Percentiles rank a stretch among this genome's conserved stretches.
Evolutionary conservation across 92 coral and sea anemone species (phyloP).

Genomic region (Phenganax marumi): DNA sequence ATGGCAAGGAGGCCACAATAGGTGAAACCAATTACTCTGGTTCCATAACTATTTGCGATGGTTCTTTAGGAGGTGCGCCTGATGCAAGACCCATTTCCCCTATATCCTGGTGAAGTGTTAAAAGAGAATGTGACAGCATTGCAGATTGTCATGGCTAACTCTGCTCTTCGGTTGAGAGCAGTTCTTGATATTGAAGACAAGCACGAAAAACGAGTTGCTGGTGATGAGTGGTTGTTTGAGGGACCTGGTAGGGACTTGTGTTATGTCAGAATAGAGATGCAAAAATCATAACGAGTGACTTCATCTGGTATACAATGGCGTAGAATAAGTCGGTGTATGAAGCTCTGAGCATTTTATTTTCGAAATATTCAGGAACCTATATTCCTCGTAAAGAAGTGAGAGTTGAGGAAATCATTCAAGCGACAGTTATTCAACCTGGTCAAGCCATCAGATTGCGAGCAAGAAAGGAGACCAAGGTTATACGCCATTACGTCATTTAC

Average conservation of each 20-base stretch:
- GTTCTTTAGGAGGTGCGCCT: slow-evolving; percentile 80
- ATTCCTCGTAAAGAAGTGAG: slow-evolving; percentile 96
- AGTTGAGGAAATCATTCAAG: slow-evolving; percentile 82
- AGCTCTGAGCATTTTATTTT: not conserved
- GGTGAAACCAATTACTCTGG: not conserved
- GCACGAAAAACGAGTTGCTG: slow-evolving; percentile 96
- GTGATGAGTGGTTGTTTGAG: slow-evolving; percentile 98
- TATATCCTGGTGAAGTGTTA: slow-evolving; percentile 86
- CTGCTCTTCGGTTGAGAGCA: slow-evolving; percentile 81
- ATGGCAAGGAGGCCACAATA: not conserved
- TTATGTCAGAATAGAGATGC: not conserved
- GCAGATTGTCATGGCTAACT: slow-evolving; percentile 87
- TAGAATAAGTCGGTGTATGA: not conserved
- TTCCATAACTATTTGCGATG: not conserved
- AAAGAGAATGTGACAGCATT: slow-evolving; percentile 71
- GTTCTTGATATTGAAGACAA: slow-evolving; percentile 84
- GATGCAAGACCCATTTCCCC: slow-evolving; percentile 97
- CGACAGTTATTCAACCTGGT: slow-evolving; percentile 89
- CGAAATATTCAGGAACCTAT: slow-evolving; percentile 65
- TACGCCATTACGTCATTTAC: not conserved
- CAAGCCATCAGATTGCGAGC: slow-evolving; percentile 94
- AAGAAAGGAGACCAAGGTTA: slow-evolving; percentile 93
- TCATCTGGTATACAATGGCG: not conserved
- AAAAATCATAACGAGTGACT: not conserved
- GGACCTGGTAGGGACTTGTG: slow-evolving; percentile 77